Evolutionary conservation across 1,140 invertebrate species (phyloP), one percentile per base, ranked within the genome.

Genomic region (Ylistrum balloti): DNA sequence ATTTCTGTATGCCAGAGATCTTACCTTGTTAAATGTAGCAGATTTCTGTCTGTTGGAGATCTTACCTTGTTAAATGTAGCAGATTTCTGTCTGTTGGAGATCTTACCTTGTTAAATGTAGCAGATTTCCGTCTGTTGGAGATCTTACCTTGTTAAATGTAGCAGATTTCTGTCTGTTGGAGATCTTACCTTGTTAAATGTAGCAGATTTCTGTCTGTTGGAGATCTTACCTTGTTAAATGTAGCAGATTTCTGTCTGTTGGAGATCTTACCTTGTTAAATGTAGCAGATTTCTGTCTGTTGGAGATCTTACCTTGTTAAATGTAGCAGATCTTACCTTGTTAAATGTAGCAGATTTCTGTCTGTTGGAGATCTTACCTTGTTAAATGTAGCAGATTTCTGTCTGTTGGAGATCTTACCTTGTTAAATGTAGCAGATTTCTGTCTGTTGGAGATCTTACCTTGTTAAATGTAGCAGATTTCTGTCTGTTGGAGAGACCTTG

Each of bases 241-340:
- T 38, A 13, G 13, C 13, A 38, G 5, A 38, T 96, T 99, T n/a
- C n/a, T n/a, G n/a, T n/a, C n/a, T n/a, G n/a, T n/a, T n/a, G n/a
- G n/a, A n/a, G 3, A 32, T 22, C n/a, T 0, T 22, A 86, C 85
- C 15, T 38, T 38, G 35, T 38, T 38, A 38, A 38, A 38, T 38
- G 35, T 38, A 13, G 13, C 13, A 38, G 5, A 38, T 96, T 99
- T n/a, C n/a, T n/a, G n/a, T n/a, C n/a, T n/a, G n/a, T n/a, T n/a
- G n/a, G n/a, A n/a, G 3, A 32, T 22, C n/a, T 0, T 22, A 86
- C 85, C 15, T 38, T 38, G 35, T 38, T 38, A 38, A 38, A 38
- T 38, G 35, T 38, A 13, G 13, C 13, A 38, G 5, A 38, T 96
- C n/a, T 0, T 22, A 86, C 85, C 15, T 38, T 38, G 35, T 38